A percentile compares a stretch with the other conserved stretches of the same genome.
These are phyloP conservation scores for Batillaria attramentaria DNA, from an alignment of 1,140 invertebrate genomes.

Conservation along the genomic window DNA sequence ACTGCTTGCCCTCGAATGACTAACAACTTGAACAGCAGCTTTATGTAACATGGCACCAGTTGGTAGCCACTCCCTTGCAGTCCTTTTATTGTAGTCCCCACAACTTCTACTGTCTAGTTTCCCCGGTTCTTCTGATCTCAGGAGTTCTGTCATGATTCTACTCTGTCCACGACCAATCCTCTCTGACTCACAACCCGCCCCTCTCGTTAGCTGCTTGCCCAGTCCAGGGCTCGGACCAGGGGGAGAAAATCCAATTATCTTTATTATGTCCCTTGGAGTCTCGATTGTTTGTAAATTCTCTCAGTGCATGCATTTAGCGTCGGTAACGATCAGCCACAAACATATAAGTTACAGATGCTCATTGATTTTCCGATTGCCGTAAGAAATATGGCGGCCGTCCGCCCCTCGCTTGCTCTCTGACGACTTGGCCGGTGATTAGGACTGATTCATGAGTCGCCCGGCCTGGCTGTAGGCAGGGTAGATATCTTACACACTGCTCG, in stretches of 20 bases:
- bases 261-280: not conserved
- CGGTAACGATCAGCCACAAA: not conserved
- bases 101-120: no score
- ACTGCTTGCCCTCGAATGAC: no score
- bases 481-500: no score
- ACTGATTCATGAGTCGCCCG: not conserved
- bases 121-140: no score
- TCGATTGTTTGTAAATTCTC: not conserved
- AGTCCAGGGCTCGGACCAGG: no score
- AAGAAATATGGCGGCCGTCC: not conserved
- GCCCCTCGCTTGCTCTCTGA: no score
- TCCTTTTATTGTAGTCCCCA: no score
- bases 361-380: not conserved
- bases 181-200: not conserved
- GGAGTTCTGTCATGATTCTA: no score
- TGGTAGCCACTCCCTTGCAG: no score
- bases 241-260: constrained; percentile 8
- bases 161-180: no score
- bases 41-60: no score
- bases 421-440: not conserved
- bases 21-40: no score
- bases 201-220: not conserved
- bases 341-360: constrained; percentile 1
- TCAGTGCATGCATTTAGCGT: not conserved
- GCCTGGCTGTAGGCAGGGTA: not conserved